Evolutionary conservation across 2,797 vertebrate genomes (phyloP), one percentile per base, ranked within the genome.

Genomic region (Peromyscus aztecus): DNA sequence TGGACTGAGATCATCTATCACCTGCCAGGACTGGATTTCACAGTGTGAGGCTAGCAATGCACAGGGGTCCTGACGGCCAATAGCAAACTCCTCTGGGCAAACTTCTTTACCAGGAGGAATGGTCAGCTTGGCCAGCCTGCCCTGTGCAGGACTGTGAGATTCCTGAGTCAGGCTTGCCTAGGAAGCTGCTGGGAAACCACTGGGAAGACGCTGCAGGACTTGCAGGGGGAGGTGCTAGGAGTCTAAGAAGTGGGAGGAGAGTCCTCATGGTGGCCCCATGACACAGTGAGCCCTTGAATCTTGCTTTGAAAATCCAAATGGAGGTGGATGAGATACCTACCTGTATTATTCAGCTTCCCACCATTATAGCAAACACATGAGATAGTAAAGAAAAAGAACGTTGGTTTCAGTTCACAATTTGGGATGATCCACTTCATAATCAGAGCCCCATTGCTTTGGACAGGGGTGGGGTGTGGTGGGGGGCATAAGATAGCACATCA

Each of bases 141-240:
- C 57, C 71, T 73, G 73, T 43, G 2, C 40, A 80, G 23, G 34
- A 97, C 97, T 92, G 7, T 59, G 12, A 34, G 95, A 94, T 98
- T 95, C 88, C 85, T 91, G 92, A 98, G 94, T 97, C 98, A 95
- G 96, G 95, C 69, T 97, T 94, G 97, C 97, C 96, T 96, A 95
- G 43, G 97, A 97, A 98, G 95, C 97, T 97, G 94, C 97, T 97
- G 59, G 95, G 90, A 97, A 96, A 97, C 24, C 96, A 93, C 98
- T 94, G 91, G 95, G 13, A n/a, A 76, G 96, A 95, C 84, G 96
- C 97, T 91, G 40, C 21, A 77, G 96, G 95, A 95, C 76, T 97
- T 97, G 90, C 17, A 6, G 14, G 7, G 37, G 34, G 31, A 94
- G 80, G 63, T 76, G 14, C 9, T 6, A 0, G 3, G 49, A n/a